A percentile compares a stretch with the other conserved stretches of the same genome.
Conservation (phyloP, 2,113 vertebrate species). For the Hipposideros armiger region DNA sequence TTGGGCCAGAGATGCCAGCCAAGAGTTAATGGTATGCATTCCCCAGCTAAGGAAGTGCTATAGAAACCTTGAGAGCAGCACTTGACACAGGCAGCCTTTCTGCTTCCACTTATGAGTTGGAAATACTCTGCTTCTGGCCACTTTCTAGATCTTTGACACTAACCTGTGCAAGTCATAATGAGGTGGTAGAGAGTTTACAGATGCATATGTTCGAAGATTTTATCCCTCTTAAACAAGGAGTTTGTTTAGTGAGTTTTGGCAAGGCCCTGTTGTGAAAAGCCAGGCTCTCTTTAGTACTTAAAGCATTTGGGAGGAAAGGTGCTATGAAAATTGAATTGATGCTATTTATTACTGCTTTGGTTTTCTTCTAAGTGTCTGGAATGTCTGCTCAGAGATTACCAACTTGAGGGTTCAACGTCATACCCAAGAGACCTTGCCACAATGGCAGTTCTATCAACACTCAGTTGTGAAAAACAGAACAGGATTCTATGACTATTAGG, state of each 20-base stretch:
- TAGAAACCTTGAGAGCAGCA: neutral
- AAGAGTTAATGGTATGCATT: constrained; percentile 30
- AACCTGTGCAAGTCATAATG: neutral
- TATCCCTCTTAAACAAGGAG: constrained; percentile 64
- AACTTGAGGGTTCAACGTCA: constrained; percentile 40
- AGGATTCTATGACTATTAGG: constrained; percentile 42
- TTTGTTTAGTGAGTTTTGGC: constrained; percentile 63
- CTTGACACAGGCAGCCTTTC: constrained; percentile 40
- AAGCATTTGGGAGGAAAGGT: constrained; percentile 66
- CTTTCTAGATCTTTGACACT: neutral
- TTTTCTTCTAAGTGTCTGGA: constrained; percentile 74
- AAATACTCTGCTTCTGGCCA: neutral
- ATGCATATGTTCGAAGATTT: constrained; percentile 41
- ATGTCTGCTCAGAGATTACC: constrained; percentile 74
- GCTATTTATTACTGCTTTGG: constrained; percentile 65
- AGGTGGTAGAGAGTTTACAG: constrained; percentile 35
- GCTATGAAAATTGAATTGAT: constrained; percentile 61
- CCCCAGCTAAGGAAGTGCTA: neutral
- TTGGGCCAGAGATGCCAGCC: neutral
- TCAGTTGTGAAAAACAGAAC: constrained; percentile 48
- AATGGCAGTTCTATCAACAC: constrained; percentile 53
- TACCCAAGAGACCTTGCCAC: constrained; percentile 41
- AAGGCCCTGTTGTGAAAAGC: neutral
- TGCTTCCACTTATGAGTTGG: constrained; percentile 42
- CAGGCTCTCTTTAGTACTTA: constrained; percentile 39